A percentile compares a stretch with the other conserved stretches of the same genome.
phyloP scores from a whole-genome alignment of 2,113 vertebrate genomes.

The Elephantulus edwardii region DNA sequence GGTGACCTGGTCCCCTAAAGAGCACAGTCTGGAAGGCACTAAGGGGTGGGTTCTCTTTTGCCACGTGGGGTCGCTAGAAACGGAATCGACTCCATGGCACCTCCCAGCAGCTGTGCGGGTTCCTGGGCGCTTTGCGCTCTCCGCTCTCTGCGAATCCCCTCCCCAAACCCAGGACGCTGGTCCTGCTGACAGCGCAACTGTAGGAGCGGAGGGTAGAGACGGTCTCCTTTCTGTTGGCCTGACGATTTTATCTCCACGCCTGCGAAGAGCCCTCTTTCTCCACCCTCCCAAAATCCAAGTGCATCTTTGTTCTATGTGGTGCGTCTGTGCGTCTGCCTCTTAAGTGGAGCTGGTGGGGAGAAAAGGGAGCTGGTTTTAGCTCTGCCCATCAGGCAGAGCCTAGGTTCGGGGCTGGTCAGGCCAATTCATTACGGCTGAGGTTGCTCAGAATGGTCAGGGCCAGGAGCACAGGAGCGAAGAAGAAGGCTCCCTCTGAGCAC shows the following conservation, averaged over 20 bases:
- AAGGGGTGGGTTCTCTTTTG: neutral
- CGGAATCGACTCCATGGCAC: neutral
- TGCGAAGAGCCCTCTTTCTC: slow-evolving; percentile 79
- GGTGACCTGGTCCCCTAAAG: neutral
- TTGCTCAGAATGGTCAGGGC: slow-evolving; percentile 60
- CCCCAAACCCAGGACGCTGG: slow-evolving; percentile 49
- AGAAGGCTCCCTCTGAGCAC: accelerated
- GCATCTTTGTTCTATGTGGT: slow-evolving; percentile 69
- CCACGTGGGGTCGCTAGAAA: neutral
- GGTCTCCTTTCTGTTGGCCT: slow-evolving; percentile 77
- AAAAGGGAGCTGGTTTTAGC: slow-evolving; percentile 80
- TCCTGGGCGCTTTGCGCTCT: accelerated
- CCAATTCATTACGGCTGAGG: slow-evolving; percentile 77
- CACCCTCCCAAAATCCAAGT: slow-evolving; percentile 77
- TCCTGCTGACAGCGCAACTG: slow-evolving; percentile 79
- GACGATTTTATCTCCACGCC: slow-evolving; percentile 82
- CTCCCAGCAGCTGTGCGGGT: neutral
- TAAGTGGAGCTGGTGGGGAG: slow-evolving; percentile 61
- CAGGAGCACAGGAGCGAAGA: accelerated
- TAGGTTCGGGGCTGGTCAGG: slow-evolving; percentile 71
- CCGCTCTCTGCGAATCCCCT: neutral
- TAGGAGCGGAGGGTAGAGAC: slow-evolving; percentile 73
- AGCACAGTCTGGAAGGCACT: neutral
- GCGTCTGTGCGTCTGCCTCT: slow-evolving; percentile 67
- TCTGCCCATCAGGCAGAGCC: slow-evolving; percentile 67